Percentiles rank a stretch among this genome's conserved stretches.
Evolutionary conservation across 2,888 invertebrate species (phyloP).

Genomic region (Sphinx pinastri): DNA sequence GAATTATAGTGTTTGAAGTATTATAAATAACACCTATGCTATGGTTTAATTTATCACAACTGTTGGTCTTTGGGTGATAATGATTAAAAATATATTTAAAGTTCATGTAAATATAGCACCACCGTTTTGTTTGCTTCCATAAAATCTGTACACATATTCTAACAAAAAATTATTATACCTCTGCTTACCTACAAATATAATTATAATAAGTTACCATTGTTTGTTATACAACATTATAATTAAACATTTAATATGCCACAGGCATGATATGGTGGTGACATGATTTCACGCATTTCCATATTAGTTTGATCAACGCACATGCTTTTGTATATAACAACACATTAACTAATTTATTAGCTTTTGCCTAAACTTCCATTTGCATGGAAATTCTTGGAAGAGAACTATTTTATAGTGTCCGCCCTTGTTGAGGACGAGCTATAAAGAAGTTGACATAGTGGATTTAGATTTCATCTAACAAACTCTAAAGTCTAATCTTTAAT

Average conservation of each 20-base stretch:
- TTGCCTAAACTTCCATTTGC: not conserved
- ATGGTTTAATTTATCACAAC: too few species aligned
- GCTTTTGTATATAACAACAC: not conserved
- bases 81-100: too few species aligned
- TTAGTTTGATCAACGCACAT: not conserved
- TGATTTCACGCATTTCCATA: not conserved
- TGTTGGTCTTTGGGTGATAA: too few species aligned
- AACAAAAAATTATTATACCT: not conserved
- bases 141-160: not conserved
- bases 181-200: not conserved
- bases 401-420: not conserved
- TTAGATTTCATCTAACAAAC: too few species aligned
- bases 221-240: conserved; percentile 2
- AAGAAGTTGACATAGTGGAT: too few species aligned
- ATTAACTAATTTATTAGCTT: not conserved
- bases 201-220: not conserved
- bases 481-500: too few species aligned
- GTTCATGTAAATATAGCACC: too few species aligned
- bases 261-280: not conserved
- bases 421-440: too few species aligned
- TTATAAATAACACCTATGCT: too few species aligned
- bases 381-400: not conserved
- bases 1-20: too few species aligned
- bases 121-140: too few species aligned
- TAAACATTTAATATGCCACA: conserved; percentile 3